A percentile compares a stretch with the other conserved stretches of the same genome.
Conservation (phyloP, 2,113 vertebrate genomes). For the Spea bombifrons region DNA sequence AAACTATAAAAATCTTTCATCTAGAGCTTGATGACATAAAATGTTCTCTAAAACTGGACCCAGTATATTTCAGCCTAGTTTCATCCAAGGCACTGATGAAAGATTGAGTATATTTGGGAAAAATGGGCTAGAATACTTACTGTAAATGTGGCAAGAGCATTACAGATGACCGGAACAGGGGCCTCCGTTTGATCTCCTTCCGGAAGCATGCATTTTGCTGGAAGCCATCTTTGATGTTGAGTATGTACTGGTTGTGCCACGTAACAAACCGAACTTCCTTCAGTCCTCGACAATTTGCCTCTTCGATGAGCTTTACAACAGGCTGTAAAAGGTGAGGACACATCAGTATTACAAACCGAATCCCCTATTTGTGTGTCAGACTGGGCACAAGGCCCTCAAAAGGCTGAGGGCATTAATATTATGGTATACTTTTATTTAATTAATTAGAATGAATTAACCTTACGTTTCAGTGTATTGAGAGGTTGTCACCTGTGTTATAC, state of each 20-base stretch:
- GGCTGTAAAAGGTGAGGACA: conserved; percentile 65
- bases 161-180: conserved; percentile 85
- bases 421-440: too few species aligned
- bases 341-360: neutral
- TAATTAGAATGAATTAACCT: too few species aligned
- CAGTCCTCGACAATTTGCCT: conserved; percentile 84
- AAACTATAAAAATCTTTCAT: too few species aligned
- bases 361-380: too few species aligned
- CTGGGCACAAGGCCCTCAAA: too few species aligned
- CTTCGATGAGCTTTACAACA: conserved; percentile 89
- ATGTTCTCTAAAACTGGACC: too few species aligned
- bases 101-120: neutral
- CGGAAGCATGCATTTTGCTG: conserved; percentile 91
- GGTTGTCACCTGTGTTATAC: too few species aligned
- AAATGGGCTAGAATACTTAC: conserved; percentile 65
- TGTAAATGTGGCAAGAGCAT: conserved; percentile 86
- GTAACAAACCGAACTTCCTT: conserved; percentile 95
- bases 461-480: too few species aligned
- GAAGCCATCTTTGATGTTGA: conserved; percentile 89
- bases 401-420: too few species aligned
- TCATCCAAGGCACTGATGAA: too few species aligned
- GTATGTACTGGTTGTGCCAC: conserved; percentile 93
- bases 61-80: too few species aligned
- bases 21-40: too few species aligned
- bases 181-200: conserved; percentile 89